Evolutionary conservation across 2,797 vertebrate genomes (phyloP).

Genomic region (Discoglossus pictus): DNA sequence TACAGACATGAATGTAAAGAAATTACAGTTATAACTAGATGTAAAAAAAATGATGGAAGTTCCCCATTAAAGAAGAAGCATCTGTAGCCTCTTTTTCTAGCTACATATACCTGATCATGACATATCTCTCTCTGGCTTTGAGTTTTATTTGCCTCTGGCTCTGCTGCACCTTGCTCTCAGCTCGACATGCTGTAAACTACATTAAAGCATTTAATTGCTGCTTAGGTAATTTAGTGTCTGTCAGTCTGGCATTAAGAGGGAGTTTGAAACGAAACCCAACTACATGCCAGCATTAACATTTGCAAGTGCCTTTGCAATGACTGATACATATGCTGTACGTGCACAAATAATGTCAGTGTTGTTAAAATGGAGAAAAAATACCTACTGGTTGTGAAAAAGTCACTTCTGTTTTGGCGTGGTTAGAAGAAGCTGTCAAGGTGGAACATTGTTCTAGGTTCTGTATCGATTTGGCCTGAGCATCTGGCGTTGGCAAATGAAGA

Average conservation of each 20-base stretch:
- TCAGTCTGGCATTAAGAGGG: neutral
- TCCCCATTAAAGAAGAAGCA: too few relatives aligned
- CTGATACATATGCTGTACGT: constrained; percentile 15
- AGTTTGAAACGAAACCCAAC: constrained; percentile 9
- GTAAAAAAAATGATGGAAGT: too few relatives aligned
- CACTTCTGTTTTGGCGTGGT: too few relatives aligned
- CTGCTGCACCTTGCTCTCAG: neutral
- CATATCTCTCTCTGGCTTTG: neutral
- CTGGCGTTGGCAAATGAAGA: constrained; percentile 43
- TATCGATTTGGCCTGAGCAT: constrained; percentile 2
- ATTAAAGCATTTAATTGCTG: neutral
- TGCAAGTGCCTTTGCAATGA: constrained; percentile 11
- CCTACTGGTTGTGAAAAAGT: neutral
- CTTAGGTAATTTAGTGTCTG: neutral
- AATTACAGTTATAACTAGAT: too few relatives aligned
- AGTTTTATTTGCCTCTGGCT: constrained; percentile 8
- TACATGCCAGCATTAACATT: constrained; percentile 18
- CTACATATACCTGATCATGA: fast-evolving
- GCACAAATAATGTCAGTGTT: neutral
- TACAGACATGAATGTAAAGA: too few relatives aligned
- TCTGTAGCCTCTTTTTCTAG: neutral
- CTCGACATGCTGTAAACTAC: neutral
- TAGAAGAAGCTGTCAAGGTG: neutral
- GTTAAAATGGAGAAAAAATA: neutral
- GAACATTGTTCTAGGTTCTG: neutral